Conservation (phyloP, 1,140 invertebrate species). For the Chironomus tepperi region DNA sequence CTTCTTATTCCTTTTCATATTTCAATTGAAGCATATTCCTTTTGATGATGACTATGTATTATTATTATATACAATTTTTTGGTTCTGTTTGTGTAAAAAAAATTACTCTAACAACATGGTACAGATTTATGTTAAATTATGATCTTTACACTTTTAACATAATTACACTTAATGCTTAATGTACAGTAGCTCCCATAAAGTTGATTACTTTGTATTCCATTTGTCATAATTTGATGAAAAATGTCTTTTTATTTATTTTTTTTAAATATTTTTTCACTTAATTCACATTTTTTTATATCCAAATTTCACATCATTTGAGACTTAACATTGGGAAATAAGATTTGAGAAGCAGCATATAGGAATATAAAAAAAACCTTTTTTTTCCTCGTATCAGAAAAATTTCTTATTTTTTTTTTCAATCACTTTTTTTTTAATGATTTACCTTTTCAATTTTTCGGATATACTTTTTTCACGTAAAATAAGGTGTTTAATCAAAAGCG, state of each 20-base stretch:
- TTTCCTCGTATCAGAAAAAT: neutral
- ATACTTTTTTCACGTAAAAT: neutral
- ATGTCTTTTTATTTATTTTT: neutral
- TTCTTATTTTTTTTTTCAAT: no score
- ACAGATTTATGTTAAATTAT: neutral
- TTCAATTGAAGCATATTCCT: slow-evolving; percentile 12
- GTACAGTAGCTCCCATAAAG: neutral
- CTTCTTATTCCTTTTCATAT: neutral
- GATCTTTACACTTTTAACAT: neutral
- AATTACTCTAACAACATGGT: neutral
- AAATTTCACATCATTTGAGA: neutral
- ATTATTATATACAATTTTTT: neutral
- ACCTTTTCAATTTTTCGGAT: slow-evolving; percentile 13
- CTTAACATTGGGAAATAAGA: no score
- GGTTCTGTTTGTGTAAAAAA: no score
- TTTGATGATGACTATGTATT: neutral
- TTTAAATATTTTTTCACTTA: neutral
- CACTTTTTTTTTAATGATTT: neutral
- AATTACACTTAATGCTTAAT: neutral
- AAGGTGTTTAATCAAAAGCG: slow-evolving; percentile 20
- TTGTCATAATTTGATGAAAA: neutral
- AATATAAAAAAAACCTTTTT: neutral
- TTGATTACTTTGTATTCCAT: neutral
- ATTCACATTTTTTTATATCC: neutral
- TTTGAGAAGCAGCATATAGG: neutral